phyloP scores from a whole-genome alignment of 2,888 invertebrate species.

The Drosophila austrosaltans region DNA sequence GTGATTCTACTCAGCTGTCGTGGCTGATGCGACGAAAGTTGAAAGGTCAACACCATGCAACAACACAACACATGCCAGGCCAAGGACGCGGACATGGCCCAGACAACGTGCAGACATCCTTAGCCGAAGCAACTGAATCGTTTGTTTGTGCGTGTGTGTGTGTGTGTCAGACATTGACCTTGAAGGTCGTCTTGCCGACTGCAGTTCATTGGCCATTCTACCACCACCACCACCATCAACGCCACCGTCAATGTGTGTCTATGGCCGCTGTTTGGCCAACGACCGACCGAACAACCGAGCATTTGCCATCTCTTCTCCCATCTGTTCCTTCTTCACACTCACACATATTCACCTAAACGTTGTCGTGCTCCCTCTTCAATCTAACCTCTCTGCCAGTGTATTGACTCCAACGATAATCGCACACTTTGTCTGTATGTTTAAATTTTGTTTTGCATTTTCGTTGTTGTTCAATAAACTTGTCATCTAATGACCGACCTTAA shows the following conservation, averaged over 20 bases:
- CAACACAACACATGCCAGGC: slow-evolving; percentile 6
- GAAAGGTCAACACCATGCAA: slow-evolving; percentile 15
- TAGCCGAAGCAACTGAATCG: slow-evolving; percentile 2
- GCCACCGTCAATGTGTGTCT: slow-evolving; percentile 37
- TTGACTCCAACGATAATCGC: slow-evolving; percentile 8
- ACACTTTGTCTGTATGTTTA: slow-evolving; percentile 6
- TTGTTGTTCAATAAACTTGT: slow-evolving; percentile 11
- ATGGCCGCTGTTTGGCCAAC: slow-evolving; percentile 34
- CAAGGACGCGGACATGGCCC: slow-evolving; percentile 47
- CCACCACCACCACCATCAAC: not conserved
- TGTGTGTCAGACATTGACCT: slow-evolving; percentile 61
- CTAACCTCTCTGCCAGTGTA: slow-evolving; percentile 10
- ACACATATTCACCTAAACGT: not conserved
- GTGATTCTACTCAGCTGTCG: slow-evolving; percentile 52
- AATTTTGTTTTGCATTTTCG: slow-evolving; percentile 11
- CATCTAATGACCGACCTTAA: slow-evolving; percentile 12
- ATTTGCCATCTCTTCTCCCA: slow-evolving; percentile 25
- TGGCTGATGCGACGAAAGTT: slow-evolving; percentile 15
- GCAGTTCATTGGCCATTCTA: slow-evolving; percentile 60
- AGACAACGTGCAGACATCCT: slow-evolving; percentile 42
- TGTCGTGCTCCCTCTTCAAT: slow-evolving; percentile 1
- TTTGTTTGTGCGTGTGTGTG: slow-evolving; percentile 12
- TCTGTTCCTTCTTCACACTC: slow-evolving; percentile 9
- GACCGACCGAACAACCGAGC: slow-evolving; percentile 10
- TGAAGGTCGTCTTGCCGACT: slow-evolving; percentile 52